Evolutionary conservation across 2,113 vertebrate species (phyloP), one percentile per base, ranked within the genome.

Genomic region (Mirza zaza): DNA sequence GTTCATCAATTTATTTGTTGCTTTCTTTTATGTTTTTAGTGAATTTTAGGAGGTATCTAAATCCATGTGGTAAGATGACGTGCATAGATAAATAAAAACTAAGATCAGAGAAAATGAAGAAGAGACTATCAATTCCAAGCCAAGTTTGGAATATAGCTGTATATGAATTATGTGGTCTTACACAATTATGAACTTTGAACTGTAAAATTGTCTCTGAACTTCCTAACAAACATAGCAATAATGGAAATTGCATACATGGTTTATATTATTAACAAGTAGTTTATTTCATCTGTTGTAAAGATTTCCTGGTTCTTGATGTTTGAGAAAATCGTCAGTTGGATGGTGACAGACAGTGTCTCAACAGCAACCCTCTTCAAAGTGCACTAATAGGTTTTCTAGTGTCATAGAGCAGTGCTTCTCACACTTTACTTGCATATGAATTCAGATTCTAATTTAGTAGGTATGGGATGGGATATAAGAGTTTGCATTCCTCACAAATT

Each of bases 1-100:
- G 59, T 95, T 76, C 32, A 36, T 75, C 34, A 83, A 32, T 45
- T 89, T 97, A 76, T 83, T 71, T 91, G 48, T 70, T 95, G 55
- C 48, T 75, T 83, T 63, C 39, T 55, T 85, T 80, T 68, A 50
- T 71, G 11, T 94, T 77, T 81, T 45, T 71, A 63, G 80, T 86
- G 45, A 34, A 65, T 90, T 92, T 83, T 90, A 90, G 27, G 39
- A 87, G 45, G 20, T 32, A 52, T 93, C 42, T 76, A 50, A 59
- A 75, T n/a, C n/a, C 36, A n/a, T 82, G 6, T n/a, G 57, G n/a
- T 70, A 89, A 92, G 55, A 68, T 20, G 50, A n/a, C 20, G 68
- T 55, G 50, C 32, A 36, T 61, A 90, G 50, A 75, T 89, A 61
- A 87, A 89, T 76, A 76, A 90, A 94, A 87, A 36, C 61, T 48